Evolutionary conservation across 2,113 vertebrate species (phyloP).

Genomic region (Zosterops lateralis): DNA sequence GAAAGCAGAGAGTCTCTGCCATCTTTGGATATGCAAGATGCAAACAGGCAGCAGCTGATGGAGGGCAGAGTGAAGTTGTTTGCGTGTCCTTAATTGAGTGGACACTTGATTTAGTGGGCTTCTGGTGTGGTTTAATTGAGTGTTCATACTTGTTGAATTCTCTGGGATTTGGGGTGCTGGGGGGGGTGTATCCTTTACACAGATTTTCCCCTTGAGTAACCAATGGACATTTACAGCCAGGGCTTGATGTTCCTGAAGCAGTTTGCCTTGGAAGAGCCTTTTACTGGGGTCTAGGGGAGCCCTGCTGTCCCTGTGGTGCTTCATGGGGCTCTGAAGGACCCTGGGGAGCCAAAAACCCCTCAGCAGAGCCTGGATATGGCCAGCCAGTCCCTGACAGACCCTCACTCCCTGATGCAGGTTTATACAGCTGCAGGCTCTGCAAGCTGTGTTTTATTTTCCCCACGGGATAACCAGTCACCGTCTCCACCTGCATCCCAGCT

Average conservation of each 20-base stretch:
- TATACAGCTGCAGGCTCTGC: neutral
- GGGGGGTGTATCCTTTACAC: neutral
- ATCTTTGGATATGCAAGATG: neutral
- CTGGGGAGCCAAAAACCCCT: neutral
- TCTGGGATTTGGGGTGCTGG: neutral
- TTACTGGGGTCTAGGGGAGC: neutral
- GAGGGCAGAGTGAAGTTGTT: neutral
- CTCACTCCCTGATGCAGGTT: rapidly evolving
- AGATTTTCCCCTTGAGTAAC: neutral
- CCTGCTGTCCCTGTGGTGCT: neutral
- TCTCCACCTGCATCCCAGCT: neutral
- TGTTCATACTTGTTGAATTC: neutral
- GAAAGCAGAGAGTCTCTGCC: neutral
- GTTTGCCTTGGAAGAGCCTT: neutral
- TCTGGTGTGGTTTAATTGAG: neutral
- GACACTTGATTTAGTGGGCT: neutral
- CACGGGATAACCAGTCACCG: rapidly evolving
- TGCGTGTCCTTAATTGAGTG: neutral
- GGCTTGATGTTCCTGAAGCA: rapidly evolving
- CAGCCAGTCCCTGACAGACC: rapidly evolving
- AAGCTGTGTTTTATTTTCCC: neutral
- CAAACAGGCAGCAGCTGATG: neutral
- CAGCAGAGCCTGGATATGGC: neutral
- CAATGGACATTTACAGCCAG: neutral
- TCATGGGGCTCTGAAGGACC: neutral